These are phyloP conservation scores for Crotalus tigris DNA, from an alignment of 2,113 vertebrate species.

Conservation along the genomic window DNA sequence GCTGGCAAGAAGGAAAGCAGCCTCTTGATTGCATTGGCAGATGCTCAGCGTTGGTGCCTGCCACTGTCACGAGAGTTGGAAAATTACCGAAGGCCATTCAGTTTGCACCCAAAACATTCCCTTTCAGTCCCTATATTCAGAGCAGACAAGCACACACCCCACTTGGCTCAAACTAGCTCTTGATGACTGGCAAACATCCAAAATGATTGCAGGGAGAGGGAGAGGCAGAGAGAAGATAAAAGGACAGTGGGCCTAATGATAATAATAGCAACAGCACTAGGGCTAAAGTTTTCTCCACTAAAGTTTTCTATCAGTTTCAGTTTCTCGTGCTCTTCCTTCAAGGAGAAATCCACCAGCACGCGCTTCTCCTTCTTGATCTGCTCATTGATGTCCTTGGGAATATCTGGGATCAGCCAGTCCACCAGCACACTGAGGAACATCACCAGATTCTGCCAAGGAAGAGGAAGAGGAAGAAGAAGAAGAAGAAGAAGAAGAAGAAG, in stretches of 20 bases:
- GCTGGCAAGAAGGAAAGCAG: neutral
- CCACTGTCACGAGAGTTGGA: neutral
- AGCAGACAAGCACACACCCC: neutral
- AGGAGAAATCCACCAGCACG: slow-evolving; percentile 86
- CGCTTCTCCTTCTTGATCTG: slow-evolving; percentile 91
- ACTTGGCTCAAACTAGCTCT: neutral
- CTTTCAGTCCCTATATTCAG: neutral
- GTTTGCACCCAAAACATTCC: neutral
- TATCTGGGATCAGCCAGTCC: slow-evolving; percentile 95
- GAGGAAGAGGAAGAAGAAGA: neutral
- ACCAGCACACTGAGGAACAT: slow-evolving; percentile 96
- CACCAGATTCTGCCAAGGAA: slow-evolving; percentile 82
- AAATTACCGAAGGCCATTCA: neutral
- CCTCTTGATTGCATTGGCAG: neutral
- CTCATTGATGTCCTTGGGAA: slow-evolving; percentile 89
- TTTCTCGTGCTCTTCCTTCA: slow-evolving; percentile 86
- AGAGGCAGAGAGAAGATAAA: neutral
- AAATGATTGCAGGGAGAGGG: neutral
- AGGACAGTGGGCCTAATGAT: neutral
- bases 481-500: neutral
- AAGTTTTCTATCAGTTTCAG: slow-evolving; percentile 67
- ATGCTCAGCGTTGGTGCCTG: neutral
- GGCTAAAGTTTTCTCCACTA: slow-evolving; percentile 48
- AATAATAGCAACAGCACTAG: neutral
- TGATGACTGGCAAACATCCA: neutral